These are phyloP conservation scores for Polyploca ridens DNA, from an alignment of 2,888 invertebrate genomes.

Conservation along the genomic window DNA sequence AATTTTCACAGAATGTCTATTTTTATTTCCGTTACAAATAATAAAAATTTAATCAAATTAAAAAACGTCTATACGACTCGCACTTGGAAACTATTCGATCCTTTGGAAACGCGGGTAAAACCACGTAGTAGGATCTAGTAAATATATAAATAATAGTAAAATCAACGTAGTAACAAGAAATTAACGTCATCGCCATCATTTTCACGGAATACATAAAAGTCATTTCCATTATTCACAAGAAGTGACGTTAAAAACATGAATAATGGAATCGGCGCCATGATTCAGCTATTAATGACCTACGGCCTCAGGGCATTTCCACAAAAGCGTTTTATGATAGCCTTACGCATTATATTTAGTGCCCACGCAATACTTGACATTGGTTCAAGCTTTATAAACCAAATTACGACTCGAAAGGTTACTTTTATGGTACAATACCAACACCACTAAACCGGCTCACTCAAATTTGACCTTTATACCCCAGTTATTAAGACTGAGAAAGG, in stretches of 20 bases:
- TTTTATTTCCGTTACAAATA: too few relatives aligned
- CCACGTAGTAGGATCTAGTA: neutral
- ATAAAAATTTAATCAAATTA: too few relatives aligned
- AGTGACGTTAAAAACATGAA: constrained; percentile 53
- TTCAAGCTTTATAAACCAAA: constrained; percentile 16
- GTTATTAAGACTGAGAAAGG: neutral
- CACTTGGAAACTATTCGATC: too few relatives aligned
- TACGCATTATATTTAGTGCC: constrained; percentile 26
- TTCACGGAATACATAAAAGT: constrained; percentile 50
- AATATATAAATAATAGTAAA: neutral
- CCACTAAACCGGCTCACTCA: neutral
- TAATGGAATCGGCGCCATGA: constrained; percentile 46
- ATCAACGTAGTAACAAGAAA: constrained; percentile 16
- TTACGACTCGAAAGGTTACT: neutral
- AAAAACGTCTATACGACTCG: too few relatives aligned
- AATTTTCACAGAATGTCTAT: too few relatives aligned
- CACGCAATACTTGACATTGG: constrained; percentile 49
- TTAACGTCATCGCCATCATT: constrained; percentile 36
- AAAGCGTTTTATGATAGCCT: constrained; percentile 30
- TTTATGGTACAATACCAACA: neutral
- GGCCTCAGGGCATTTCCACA: constrained; percentile 49
- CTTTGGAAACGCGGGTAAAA: neutral
- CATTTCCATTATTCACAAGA: constrained; percentile 54
- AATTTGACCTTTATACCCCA: neutral
- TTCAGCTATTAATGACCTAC: constrained; percentile 56